Evolutionary conservation across 2,797 vertebrate genomes (phyloP).

Genomic region (Spinibarbus caldwelli): DNA sequence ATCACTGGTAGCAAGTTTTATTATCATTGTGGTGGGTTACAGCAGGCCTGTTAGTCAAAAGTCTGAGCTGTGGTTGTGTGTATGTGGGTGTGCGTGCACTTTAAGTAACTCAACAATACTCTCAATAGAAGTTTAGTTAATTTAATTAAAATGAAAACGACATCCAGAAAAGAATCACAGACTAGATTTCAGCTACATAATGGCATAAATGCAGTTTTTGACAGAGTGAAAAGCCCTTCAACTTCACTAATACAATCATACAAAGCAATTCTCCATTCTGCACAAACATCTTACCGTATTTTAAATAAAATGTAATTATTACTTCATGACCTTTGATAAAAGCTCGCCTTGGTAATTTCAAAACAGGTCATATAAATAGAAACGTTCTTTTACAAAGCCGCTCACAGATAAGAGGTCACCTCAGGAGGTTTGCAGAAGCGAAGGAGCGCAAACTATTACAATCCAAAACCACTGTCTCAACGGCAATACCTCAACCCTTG

Average conservation of each 20-base stretch:
- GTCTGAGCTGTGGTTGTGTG: not conserved
- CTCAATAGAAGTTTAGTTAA: not conserved
- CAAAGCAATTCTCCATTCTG: not conserved
- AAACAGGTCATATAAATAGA: conserved; percentile 3
- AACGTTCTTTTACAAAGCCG: not conserved
- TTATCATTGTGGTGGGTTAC: not conserved
- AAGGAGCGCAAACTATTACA: conserved; percentile 30
- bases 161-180: not conserved
- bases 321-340: not conserved
- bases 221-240: conserved; percentile 5
- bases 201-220: not conserved
- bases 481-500: conserved; percentile 54
- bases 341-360: not conserved
- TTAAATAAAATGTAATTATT: not conserved
- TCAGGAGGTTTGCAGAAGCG: conserved; percentile 7
- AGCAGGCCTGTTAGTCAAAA: not conserved
- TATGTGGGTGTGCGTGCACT: not conserved
- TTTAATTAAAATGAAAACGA: not conserved
- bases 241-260: not conserved
- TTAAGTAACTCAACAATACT: not conserved
- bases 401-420: conserved; percentile 36
- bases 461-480: conserved; percentile 55
- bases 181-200: not conserved
- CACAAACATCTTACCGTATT: not conserved
- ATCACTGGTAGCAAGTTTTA: not conserved